These are phyloP conservation scores for Gymnodraco acuticeps DNA, from an alignment of 2,797 vertebrate genomes.

Conservation along the genomic window DNA sequence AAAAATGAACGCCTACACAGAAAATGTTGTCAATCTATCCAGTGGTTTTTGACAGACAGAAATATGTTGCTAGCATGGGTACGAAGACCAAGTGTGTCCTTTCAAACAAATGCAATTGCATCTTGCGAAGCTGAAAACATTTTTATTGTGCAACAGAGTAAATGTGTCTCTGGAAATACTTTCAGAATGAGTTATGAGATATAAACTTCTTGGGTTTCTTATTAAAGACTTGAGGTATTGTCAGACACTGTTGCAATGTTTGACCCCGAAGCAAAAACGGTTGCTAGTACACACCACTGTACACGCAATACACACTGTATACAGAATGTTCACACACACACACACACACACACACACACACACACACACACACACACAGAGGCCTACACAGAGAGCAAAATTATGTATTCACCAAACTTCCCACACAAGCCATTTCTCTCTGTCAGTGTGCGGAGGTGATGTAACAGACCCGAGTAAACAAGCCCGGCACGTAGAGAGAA, in stretches of 20 bases:
- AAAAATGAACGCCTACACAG: background rate
- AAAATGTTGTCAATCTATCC: background rate
- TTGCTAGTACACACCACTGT: conserved; percentile 3
- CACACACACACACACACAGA: conserved; percentile 42
- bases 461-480: conserved; percentile 72
- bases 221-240: background rate
- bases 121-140: background rate
- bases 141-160: background rate
- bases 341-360: conserved; percentile 44
- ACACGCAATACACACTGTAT: background rate
- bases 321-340: conserved; percentile 19
- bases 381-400: conserved; percentile 55
- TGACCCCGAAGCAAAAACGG: background rate
- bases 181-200: background rate
- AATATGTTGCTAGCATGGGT: background rate
- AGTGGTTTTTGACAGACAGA: background rate
- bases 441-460: conserved; percentile 65
- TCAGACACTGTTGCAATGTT: background rate
- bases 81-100: background rate
- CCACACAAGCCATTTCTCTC: conserved; percentile 67
- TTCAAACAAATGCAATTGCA: background rate
- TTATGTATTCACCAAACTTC: conserved; percentile 60
- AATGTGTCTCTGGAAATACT: background rate
- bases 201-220: too few species aligned
- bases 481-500: conserved; percentile 39